Evolutionary conservation across 2,888 invertebrate genomes (phyloP).

Genomic region (Eulithis testata): DNA sequence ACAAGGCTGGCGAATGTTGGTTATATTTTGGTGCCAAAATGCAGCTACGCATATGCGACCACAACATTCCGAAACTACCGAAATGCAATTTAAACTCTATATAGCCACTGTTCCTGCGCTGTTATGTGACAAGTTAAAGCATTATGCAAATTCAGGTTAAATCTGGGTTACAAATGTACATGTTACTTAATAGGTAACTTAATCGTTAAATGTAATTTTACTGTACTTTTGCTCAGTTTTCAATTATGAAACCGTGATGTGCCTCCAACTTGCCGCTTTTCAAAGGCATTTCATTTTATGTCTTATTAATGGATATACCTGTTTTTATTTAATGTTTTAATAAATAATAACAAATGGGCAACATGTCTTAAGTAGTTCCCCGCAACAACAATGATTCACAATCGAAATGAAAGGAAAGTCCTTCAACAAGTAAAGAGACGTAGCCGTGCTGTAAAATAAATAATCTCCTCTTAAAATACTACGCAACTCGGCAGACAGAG

Average conservation of each 20-base stretch:
- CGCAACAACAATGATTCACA: slow-evolving; percentile 1
- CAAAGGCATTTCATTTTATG: not conserved
- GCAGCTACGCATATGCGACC: slow-evolving; percentile 60
- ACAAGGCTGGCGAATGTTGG: slow-evolving; percentile 42
- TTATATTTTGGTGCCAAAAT: slow-evolving; percentile 63
- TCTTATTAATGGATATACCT: too few relatives aligned
- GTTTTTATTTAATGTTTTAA: too few relatives aligned
- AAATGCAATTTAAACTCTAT: slow-evolving; percentile 76
- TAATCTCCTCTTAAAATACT: slow-evolving; percentile 40
- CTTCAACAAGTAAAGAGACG: slow-evolving; percentile 12
- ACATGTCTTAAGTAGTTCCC: slow-evolving; percentile 2
- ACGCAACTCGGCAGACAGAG: slow-evolving; percentile 45
- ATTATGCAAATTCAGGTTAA: slow-evolving; percentile 71
- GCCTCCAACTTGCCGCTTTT: not conserved
- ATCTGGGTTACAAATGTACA: slow-evolving; percentile 67
- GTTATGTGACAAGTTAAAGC: slow-evolving; percentile 75
- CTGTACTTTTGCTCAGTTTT: slow-evolving; percentile 3
- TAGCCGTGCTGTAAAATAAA: slow-evolving; percentile 31
- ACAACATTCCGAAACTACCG: slow-evolving; percentile 63
- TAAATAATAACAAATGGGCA: not conserved
- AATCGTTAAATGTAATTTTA: slow-evolving; percentile 49
- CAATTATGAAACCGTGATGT: slow-evolving; percentile 9
- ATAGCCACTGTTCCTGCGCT: slow-evolving; percentile 61
- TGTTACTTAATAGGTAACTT: slow-evolving; percentile 45
- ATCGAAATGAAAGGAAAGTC: slow-evolving; percentile 10